Conservation (phyloP, 2,797 vertebrate species). For the Xenops minutus region DNA sequence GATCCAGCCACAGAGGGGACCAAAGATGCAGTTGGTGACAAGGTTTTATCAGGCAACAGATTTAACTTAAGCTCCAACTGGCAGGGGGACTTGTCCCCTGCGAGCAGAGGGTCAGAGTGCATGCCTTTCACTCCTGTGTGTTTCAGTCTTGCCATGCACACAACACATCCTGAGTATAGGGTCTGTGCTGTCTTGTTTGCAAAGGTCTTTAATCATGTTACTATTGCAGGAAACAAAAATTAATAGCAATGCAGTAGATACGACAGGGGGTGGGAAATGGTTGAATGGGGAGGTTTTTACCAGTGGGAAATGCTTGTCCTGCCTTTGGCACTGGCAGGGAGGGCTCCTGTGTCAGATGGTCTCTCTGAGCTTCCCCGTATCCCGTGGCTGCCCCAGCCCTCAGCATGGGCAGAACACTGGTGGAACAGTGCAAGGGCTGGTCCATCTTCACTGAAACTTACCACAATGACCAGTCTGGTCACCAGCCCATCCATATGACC, state of each 20-base stretch:
- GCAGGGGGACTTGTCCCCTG: not conserved
- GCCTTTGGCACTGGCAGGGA: not conserved
- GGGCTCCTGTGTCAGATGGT: not conserved
- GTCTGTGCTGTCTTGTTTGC: not conserved
- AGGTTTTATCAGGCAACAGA: not conserved
- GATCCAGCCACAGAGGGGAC: constrained; percentile 2
- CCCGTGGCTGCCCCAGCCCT: not conserved
- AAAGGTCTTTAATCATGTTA: not conserved
- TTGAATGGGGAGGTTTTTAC: not conserved
- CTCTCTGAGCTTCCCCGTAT: not conserved
- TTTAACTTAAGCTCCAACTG: not conserved
- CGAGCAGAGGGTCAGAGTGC: not conserved
- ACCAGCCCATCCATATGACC: fast-evolving
- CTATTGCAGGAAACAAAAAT: not conserved
- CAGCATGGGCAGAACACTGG: fast-evolving
- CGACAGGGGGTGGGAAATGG: not conserved
- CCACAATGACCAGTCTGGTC: not conserved
- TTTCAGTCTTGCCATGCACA: not conserved
- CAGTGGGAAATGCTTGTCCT: fast-evolving
- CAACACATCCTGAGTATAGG: not conserved
- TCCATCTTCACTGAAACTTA: not conserved
- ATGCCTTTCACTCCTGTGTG: not conserved
- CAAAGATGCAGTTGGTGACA: not conserved
- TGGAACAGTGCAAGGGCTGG: not conserved
- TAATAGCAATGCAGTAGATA: not conserved